Base-by-base conservation (phyloP, 1,140 invertebrate species). In the Drosophila equinoxialis region DNA sequence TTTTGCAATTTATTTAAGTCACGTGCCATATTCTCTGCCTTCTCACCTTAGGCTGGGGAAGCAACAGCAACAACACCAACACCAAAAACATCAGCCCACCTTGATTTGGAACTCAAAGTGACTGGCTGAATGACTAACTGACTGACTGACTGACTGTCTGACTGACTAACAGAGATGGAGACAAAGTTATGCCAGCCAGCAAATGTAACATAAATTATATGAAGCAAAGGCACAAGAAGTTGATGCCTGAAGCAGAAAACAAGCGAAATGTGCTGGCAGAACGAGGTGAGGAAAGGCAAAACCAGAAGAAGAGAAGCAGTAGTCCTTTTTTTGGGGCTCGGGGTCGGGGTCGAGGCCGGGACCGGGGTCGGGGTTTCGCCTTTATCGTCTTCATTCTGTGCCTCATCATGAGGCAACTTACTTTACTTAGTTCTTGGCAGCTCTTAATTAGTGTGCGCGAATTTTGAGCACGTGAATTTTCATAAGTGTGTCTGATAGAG, bases 161-260 rank as follows among this genome's bases (percentile, higher is more conserved):
- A 73, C 69, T 59, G 70, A 76, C 65, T 68, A 77, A 74, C 73
- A 66, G 42, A 45, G 65, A 54, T 6, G n/a, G 17, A 65, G 67
- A 62, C 72, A 87, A 86, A 86, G 83, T 86, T 83, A 86, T 82
- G 83, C 83, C 79, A 86, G 83, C 71, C 79, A 83, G 79, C 83
- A 86, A 86, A 86, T 86, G 83, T 87, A 86, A 86, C 83, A 86
- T 87, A 86, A 86, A 87, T 86, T 86, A 86, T 86, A 83, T 86
- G 83, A 86, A 80, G 81, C 70, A 80, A 87, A 79, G 79, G 83
- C 83, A 67, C 76, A 78, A 77, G 79, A 86, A 77, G 64, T 77
- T 66, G 76, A 76, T 75, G 82, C 79, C 82, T 69, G 48, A 35
- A 63, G 66, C 65, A 61, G 58, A 51, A 8, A 23, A 60, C 37